Evolutionary conservation across 2,113 vertebrate species (phyloP).

Genomic region (Regulus satrapa): DNA sequence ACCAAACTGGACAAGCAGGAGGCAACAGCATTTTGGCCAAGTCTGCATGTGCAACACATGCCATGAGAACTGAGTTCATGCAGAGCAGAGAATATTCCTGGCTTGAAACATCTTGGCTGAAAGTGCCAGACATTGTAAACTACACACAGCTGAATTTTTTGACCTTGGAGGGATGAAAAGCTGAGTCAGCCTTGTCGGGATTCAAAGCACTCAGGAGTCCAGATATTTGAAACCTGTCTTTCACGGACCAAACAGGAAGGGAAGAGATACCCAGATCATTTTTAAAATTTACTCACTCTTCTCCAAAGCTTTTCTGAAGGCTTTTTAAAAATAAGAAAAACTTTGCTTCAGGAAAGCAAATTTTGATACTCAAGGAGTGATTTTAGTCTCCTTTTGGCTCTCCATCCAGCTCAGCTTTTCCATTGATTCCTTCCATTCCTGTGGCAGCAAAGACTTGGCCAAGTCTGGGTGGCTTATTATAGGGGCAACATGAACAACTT

Average conservation of each 20-base stretch:
- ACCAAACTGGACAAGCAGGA: neutral
- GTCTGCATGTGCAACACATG: neutral
- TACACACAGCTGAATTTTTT: neutral
- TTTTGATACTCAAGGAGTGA: neutral
- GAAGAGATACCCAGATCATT: neutral
- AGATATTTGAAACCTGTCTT: neutral
- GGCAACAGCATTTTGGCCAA: neutral
- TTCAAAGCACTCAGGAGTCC: neutral
- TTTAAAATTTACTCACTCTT: neutral
- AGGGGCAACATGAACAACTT: fast-evolving
- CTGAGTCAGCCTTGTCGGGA: constrained; percentile 50
- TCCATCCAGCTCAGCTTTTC: neutral
- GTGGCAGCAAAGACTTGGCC: neutral
- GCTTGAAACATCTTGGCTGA: neutral
- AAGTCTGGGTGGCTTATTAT: neutral
- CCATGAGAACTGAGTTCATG: neutral
- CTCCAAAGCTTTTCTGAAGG: neutral
- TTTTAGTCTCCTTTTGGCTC: neutral
- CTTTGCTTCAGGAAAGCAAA: neutral
- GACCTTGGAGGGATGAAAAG: constrained; percentile 34
- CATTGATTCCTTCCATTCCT: neutral
- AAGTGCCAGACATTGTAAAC: neutral
- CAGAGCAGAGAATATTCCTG: neutral
- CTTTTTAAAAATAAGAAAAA: neutral
- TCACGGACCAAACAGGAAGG: neutral